phyloP scores from a whole-genome alignment of 1,140 invertebrate genomes.

The Ceratina calcarata region DNA sequence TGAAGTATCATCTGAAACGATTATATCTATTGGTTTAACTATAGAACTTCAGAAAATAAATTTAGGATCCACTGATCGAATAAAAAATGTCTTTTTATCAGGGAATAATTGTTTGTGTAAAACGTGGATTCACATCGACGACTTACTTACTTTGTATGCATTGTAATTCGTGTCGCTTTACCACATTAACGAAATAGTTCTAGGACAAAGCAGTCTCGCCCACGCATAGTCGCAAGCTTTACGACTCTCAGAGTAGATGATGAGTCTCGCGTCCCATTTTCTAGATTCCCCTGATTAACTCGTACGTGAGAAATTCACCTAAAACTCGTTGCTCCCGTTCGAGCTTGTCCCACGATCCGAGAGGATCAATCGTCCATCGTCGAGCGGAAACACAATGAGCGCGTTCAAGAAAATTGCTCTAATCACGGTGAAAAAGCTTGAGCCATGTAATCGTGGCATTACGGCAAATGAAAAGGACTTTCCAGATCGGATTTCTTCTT shows the following conservation, averaged over 20 bases:
- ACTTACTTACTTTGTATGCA: too few species aligned
- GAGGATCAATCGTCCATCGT: background rate
- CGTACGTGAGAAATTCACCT: constrained; percentile 25
- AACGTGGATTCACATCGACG: too few species aligned
- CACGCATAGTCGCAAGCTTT: constrained; percentile 21
- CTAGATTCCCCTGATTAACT: constrained; percentile 3
- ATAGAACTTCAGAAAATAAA: too few species aligned
- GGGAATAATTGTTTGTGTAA: too few species aligned
- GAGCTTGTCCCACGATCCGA: constrained; percentile 28
- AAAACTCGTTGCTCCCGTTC: background rate
- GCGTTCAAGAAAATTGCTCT: background rate
- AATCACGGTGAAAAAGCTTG: background rate
- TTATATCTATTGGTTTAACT: too few species aligned
- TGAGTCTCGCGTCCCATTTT: constrained; percentile 24
- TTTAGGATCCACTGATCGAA: too few species aligned
- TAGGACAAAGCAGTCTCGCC: constrained; percentile 2
- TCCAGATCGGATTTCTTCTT: background rate
- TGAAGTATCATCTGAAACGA: too few species aligned
- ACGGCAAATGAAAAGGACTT: background rate
- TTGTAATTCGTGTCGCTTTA: too few species aligned
- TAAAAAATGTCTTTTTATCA: too few species aligned
- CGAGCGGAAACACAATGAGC: background rate
- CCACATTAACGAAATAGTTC: background rate
- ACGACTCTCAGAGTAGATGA: constrained; percentile 20
- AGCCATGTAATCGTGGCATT: background rate